Base-by-base conservation (phyloP, 1,140 invertebrate genomes). In the Diorhabda elongata region DNA sequence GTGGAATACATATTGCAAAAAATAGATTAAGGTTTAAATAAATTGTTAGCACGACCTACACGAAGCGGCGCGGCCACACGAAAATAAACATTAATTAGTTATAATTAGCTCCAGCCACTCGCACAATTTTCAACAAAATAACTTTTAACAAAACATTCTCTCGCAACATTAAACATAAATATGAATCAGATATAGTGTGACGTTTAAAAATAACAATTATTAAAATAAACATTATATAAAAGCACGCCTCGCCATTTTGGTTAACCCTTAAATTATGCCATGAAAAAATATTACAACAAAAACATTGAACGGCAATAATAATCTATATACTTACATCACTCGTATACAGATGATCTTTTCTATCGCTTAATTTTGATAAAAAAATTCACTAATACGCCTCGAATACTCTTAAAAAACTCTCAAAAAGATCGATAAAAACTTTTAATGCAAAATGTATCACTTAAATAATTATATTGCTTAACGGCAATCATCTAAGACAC, bases 401-500 rank as follows among this genome's bases (percentile, higher is more conserved):
- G 42, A 43, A 73, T 71, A 69, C 64, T 64, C 69, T 60, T 66
- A 75, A 74, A 78, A 52, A 78, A 74, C 71, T 65, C 72, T 58
- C 64, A 42, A 66, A n/a, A 76, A 79, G 77, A 79, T 80, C 79
- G 76, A 80, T 80, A 80, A 77, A 79, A 78, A 77, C 70, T 78
- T 78, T 80, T 78, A 80, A 79, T 79, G 78, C 75, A 80, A 80
- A 80, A 79, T 76, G 73, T 77, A 72, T 78, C 75, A 74, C 77
- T 79, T 80, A 80, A 80, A 80, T 80, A 80, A 80, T 80, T 80
- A 79, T 80, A 79, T 79, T 78, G 77, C 77, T 75, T 72, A 66
- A 67, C 60, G 69, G 78, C 63, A 71, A 59, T 66, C 67, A 78
- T 74, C 76, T 71, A 69, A 72, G 77, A 78, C 76, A 58, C 70